Evolutionary conservation across 2,797 vertebrate species (phyloP).

Genomic region (Ataeniobius toweri): DNA sequence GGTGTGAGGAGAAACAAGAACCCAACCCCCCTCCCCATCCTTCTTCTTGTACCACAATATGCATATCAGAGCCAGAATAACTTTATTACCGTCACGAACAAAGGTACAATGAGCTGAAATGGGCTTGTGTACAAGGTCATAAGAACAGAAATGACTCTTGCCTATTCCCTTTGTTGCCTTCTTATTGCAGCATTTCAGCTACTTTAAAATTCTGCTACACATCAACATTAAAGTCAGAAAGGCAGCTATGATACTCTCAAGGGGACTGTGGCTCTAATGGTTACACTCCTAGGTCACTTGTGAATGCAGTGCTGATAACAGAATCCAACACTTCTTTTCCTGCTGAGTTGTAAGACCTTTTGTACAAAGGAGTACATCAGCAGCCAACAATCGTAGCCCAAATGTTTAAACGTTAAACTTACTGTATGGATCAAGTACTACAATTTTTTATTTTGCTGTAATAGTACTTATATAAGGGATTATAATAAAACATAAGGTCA

Average conservation of each 20-base stretch:
- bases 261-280: conserved; percentile 18
- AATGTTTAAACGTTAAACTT: conserved; percentile 1
- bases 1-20: conserved; percentile 57
- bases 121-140: conserved; percentile 20
- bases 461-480: not conserved
- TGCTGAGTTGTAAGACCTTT: not conserved
- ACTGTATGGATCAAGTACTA: not conserved
- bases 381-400: not conserved
- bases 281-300: conserved; percentile 14
- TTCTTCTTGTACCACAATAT: conserved; percentile 18
- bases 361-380: not conserved
- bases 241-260: not conserved
- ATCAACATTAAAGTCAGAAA: conserved; percentile 3
- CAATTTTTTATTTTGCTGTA: not conserved
- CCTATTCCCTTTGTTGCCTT: not conserved
- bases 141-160: conserved; percentile 10
- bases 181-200: conserved; percentile 9
- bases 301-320: conserved; percentile 25
- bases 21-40: conserved; percentile 24
- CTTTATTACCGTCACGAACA: conserved; percentile 42
- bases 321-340: conserved; percentile 13
- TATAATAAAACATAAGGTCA: not conserved
- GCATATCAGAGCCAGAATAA: conserved; percentile 38
- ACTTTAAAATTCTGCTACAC: not conserved
- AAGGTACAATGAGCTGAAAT: conserved; percentile 21